Percentiles rank a stretch among this genome's conserved stretches.
These are phyloP conservation scores for Tetragonisca angustula DNA, from an alignment of 2,888 invertebrate species.

Conservation along the genomic window DNA sequence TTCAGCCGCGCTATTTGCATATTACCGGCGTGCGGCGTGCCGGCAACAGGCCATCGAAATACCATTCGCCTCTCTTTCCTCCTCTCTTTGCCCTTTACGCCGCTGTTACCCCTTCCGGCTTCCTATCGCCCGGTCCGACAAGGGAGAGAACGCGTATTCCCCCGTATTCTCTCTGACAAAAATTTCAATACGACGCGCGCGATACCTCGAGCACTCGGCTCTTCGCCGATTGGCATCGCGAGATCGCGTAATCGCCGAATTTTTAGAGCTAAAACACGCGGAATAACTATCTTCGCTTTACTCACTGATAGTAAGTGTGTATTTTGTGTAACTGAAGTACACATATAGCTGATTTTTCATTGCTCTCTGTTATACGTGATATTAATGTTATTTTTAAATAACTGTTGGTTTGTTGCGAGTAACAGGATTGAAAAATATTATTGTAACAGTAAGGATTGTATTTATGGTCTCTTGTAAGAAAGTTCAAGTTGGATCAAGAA, in stretches of 20 bases:
- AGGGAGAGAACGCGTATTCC: constrained; percentile 69
- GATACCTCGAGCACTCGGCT: constrained; percentile 20
- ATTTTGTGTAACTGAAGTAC: background rate
- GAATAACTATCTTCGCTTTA: constrained; percentile 5
- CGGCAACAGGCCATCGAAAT: constrained; percentile 78
- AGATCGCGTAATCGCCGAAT: constrained; percentile 58
- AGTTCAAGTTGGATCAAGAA: too few species aligned
- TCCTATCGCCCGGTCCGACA: constrained; percentile 56
- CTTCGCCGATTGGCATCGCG: constrained; percentile 21
- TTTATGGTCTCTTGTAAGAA: too few species aligned
- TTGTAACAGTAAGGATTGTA: too few species aligned
- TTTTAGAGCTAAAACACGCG: constrained; percentile 38
- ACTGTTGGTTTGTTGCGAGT: too few species aligned
- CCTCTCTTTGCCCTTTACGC: constrained; percentile 8
- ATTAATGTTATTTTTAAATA: too few species aligned
- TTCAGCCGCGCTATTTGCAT: constrained; percentile 79
- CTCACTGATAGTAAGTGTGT: too few species aligned
- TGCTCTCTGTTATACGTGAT: background rate
- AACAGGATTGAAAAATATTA: too few species aligned
- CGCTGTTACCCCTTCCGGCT: constrained; percentile 44
- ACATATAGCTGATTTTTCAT: background rate
- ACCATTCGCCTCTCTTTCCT: constrained; percentile 49
- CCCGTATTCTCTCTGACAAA: constrained; percentile 72
- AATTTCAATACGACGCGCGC: constrained; percentile 74
- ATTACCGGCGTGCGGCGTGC: constrained; percentile 76